These are phyloP conservation scores for Microplitis manilae DNA, from an alignment of 2,888 invertebrate genomes.

Conservation along the genomic window DNA sequence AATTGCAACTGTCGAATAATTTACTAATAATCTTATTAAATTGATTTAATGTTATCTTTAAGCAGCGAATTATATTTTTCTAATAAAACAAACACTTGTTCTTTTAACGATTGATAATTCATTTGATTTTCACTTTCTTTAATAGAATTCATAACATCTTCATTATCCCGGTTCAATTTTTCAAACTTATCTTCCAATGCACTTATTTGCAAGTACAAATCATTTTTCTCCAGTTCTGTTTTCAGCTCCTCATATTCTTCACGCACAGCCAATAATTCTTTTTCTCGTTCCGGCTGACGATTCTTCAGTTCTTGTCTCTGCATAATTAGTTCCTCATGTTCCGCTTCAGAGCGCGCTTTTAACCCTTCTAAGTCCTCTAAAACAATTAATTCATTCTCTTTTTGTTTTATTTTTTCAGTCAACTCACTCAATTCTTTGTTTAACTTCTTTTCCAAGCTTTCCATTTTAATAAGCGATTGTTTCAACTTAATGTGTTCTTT, in stretches of 20 bases:
- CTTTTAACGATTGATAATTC: conserved; percentile 78
- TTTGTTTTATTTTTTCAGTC: conserved; percentile 79
- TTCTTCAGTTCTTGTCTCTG: conserved; percentile 74
- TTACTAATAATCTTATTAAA: conserved; percentile 50
- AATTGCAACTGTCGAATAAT: not conserved
- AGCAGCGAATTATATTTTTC: conserved; percentile 76
- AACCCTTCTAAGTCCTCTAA: conserved; percentile 77
- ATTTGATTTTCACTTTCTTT: conserved; percentile 79
- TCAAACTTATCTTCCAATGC: conserved; percentile 81
- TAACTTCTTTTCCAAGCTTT: conserved; percentile 72
- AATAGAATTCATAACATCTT: conserved; percentile 79
- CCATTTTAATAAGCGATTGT: conserved; percentile 69
- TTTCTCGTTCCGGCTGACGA: conserved; percentile 72
- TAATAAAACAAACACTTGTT: conserved; percentile 75
- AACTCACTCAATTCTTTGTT: conserved; percentile 77
- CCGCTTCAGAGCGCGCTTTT: conserved; percentile 75
- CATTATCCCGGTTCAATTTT: conserved; percentile 80
- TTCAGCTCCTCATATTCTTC: conserved; percentile 75
- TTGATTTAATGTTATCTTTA: conserved; percentile 59
- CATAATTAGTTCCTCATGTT: conserved; percentile 73
- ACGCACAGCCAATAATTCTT: conserved; percentile 73
- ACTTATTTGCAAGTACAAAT: conserved; percentile 80
- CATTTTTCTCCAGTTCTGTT: conserved; percentile 78
- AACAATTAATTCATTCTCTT: conserved; percentile 77
- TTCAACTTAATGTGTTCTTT: conserved; percentile 74